phyloP scores from a whole-genome alignment of 2,888 invertebrate species.

The Polylopha cassiicola region DNA sequence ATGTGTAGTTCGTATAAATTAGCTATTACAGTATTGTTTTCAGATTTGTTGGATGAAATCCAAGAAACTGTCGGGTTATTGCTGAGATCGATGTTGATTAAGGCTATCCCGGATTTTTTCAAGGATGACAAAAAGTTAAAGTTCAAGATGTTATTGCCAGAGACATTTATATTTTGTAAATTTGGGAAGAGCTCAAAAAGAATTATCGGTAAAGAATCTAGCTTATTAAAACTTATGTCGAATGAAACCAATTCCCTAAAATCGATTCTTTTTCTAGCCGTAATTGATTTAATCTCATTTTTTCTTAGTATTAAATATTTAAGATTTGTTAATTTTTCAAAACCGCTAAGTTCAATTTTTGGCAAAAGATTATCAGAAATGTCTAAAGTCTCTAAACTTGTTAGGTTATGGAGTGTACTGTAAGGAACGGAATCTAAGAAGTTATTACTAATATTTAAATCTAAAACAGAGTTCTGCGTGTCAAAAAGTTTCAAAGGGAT shows the following conservation, averaged over 20 bases:
- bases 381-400: constrained; percentile 83
- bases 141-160: constrained; percentile 58
- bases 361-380: constrained; percentile 82
- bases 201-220: constrained; percentile 50
- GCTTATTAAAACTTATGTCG: constrained; percentile 62
- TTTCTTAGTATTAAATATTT: constrained; percentile 61
- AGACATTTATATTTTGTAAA: constrained; percentile 63
- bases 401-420: constrained; percentile 84
- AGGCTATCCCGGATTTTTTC: constrained; percentile 45
- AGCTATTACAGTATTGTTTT: constrained; percentile 56
- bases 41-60: constrained; percentile 43
- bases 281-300: constrained; percentile 62
- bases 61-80: constrained; percentile 60
- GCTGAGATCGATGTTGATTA: constrained; percentile 65
- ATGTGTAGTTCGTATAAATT: constrained; percentile 67
- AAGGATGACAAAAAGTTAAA: constrained; percentile 57
- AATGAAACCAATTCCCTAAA: constrained; percentile 53
- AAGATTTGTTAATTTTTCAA: constrained; percentile 56
- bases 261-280: constrained; percentile 54
- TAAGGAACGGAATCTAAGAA: constrained; percentile 86
- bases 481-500: constrained; percentile 82
- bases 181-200: constrained; percentile 66
- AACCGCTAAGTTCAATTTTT: constrained; percentile 81
- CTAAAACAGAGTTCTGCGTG: constrained; percentile 82
- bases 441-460: constrained; percentile 85